Percentiles rank a stretch among this genome's conserved stretches.
Evolutionary conservation across 2,888 invertebrate genomes (phyloP).

Genomic region (Drosophila testacea): DNA sequence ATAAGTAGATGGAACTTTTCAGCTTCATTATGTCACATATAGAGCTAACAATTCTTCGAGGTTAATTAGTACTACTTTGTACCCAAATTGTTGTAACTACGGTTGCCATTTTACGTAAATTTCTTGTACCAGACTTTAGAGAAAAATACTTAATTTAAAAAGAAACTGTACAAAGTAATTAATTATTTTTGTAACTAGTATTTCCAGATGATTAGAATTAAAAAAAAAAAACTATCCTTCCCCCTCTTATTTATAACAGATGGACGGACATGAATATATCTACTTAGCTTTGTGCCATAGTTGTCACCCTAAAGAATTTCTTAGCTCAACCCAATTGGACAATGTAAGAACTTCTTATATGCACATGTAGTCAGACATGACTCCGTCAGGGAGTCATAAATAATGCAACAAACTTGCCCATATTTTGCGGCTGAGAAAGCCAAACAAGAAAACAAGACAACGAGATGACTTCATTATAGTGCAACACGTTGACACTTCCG

Average conservation of each 20-base stretch:
- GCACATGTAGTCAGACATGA: background rate
- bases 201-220: too few relatives aligned
- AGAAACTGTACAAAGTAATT: too few relatives aligned
- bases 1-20: slow-evolving; percentile 9
- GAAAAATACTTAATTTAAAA: too few relatives aligned
- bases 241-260: too few relatives aligned
- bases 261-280: too few relatives aligned
- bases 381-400: slow-evolving; percentile 40
- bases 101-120: too few relatives aligned
- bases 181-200: too few relatives aligned
- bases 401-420: slow-evolving; percentile 67
- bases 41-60: background rate
- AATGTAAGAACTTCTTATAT: slow-evolving; percentile 19
- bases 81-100: background rate
- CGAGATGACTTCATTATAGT: slow-evolving; percentile 52
- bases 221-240: too few relatives aligned
- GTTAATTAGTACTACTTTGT: slow-evolving; percentile 16
- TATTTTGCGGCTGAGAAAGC: slow-evolving; percentile 48
- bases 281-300: too few relatives aligned
- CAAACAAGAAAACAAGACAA: slow-evolving; percentile 28
- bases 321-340: slow-evolving; percentile 11
- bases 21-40: background rate
- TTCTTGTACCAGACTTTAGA: too few relatives aligned
- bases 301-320: too few relatives aligned
- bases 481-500: slow-evolving; percentile 66